Base-by-base conservation (phyloP, 1,140 invertebrate genomes). In the Harpegnathos saltator region DNA sequence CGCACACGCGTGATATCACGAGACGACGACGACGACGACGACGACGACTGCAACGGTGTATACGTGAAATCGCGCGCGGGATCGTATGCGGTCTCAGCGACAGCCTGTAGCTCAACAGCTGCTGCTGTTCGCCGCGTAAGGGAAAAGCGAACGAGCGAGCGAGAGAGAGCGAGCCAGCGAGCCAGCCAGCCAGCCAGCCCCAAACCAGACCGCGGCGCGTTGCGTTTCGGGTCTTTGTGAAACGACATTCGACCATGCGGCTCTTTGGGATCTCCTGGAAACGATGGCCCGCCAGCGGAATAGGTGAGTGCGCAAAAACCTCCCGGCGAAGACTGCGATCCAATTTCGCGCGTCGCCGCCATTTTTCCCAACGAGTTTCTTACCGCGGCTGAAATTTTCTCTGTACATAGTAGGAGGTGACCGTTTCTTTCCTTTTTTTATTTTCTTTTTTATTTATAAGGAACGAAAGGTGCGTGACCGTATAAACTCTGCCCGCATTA, bases 281-380 rank as follows among this genome's bases (percentile, higher is more conserved):
- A n/a, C 65, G 59, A 62, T 62, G 52, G 54, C 1, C 19, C 38
- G 11, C 17, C 52, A 65, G 52, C 17, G 44, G 59, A n/a, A 74
- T 52, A 5, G 85, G 86, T 87, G 44, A 80, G 85, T 48, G 12
- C 24, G 48, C 54, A 26, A 71, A 59, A 19, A 22, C 3, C 19
- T 19, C 11, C 14, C 7, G 11, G 33, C 38, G 44, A 19, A 73
- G 38, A 7, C 33, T 5, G 22, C 22, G 15, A 44, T 58, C 15
- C 22, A 33, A 33, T 33, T 33, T 5, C 29, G 29, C 5, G 29
- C 29, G 29, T 44, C 38, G 17, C 44, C 44, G 26, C 19, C 61
- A 77, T 65, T 77, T 75, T 65, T 65, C 26, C 4, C 26, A 29
- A 63, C 29, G 24, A 63, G 50, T 29, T 50, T 29, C 72, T 24